A percentile compares a stretch with the other conserved stretches of the same genome.
These are phyloP conservation scores for Apodemus sylvaticus DNA, from an alignment of 2,113 vertebrate genomes.

Conservation along the genomic window DNA sequence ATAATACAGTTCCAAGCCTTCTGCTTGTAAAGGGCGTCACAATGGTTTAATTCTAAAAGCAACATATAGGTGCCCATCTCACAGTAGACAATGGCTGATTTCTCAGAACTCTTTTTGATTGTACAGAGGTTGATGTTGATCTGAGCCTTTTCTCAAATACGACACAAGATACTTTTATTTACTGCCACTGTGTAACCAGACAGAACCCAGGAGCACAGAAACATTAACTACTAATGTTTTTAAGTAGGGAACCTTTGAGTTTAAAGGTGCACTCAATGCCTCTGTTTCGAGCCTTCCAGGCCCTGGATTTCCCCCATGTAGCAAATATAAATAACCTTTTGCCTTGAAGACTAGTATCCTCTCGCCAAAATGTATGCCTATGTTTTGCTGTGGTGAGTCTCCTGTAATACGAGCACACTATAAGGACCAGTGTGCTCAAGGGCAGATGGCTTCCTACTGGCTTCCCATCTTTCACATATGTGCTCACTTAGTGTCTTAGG, in stretches of 20 bases:
- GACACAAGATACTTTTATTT: background rate
- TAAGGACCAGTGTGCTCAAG: background rate
- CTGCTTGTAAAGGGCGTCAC: background rate
- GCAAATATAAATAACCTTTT: background rate
- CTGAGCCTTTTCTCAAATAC: background rate
- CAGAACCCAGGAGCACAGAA: background rate
- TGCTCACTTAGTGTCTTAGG: background rate
- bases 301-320: background rate
- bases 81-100: background rate
- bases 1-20: background rate
- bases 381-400: background rate
- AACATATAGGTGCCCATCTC: background rate
- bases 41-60: background rate
- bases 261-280: background rate
- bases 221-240: background rate
- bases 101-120: background rate
- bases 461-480: background rate
- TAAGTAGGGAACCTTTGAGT: background rate
- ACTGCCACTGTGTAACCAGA: background rate
- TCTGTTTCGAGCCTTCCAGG: background rate
- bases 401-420: background rate
- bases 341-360: background rate
- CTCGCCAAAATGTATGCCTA: background rate
- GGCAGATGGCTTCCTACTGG: background rate
- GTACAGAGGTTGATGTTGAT: background rate